Evolutionary conservation across 1,140 invertebrate genomes (phyloP), one percentile per base, ranked within the genome.

Genomic region (Drosophila pseudoobscura): DNA sequence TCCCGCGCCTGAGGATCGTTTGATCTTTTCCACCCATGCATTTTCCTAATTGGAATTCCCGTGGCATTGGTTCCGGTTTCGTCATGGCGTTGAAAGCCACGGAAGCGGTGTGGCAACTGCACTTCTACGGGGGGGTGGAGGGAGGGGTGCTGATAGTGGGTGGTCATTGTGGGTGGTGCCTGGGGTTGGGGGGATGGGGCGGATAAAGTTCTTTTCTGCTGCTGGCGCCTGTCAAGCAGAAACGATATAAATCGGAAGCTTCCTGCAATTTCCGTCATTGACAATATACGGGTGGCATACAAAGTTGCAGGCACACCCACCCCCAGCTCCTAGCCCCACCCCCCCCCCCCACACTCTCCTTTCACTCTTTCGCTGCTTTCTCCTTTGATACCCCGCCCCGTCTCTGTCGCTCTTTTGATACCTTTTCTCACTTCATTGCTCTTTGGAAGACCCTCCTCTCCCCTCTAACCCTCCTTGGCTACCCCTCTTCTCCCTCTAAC

Each of bases 221-320:
- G 60, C 49, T 79, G 82, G 70, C 82, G 77, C 80, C 80, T 74
- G 77, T 85, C 82, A 85, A 52, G 59, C 58, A 55, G 60, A 56
- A 45, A 64, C 64, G 80, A 80, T 85, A 87, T 72, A 80, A 82
- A 80, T 77, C 82, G 71, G 60, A 69, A 64, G 56, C 57, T 58
- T 69, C 26, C 66, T 73, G 80, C 63, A 80, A 62, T 75, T 72
- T 66, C 65, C 60, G 49, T 64, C 47, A 53, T 58, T 66, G 70
- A 76, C 62, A 80, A 87, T 57, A 70, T 85, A 74, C 82, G 71
- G 82, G 82, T 29, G 56, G 62, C 66, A 71, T 71, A 71, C 47
- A 52, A 71, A 59, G 69, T 71, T 51, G 50, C 44, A 26, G 0
- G 0, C 17, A 17, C 17, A 17, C 17, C 0, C 3, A 0, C 3